Evolutionary conservation across 1,140 invertebrate species (phyloP).

Genomic region (Spodoptera frugiperda): DNA sequence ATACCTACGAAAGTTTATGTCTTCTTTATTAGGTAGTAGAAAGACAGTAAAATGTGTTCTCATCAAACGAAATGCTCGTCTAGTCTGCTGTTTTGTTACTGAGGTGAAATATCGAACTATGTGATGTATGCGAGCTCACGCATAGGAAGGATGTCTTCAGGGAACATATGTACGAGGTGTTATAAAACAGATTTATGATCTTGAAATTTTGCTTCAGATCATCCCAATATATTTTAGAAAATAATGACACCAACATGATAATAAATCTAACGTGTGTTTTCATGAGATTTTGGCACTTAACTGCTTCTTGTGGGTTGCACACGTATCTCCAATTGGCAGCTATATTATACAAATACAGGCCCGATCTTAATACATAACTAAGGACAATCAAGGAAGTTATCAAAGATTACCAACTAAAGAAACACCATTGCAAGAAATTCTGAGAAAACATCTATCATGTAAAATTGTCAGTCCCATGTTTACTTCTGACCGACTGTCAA

Average conservation of each 20-base stretch:
- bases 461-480: constrained; percentile 52
- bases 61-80: constrained; percentile 62
- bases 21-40: constrained; percentile 71
- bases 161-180: not conserved
- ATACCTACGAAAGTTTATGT: constrained; percentile 61
- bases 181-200: not conserved
- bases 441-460: constrained; percentile 15
- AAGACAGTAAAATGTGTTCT: constrained; percentile 70
- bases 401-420: not conserved
- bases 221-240: not conserved
- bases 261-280: too few relatives aligned
- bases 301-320: not conserved
- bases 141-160: not conserved
- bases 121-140: constrained; percentile 18
- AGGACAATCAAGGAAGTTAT: not conserved
- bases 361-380: not conserved
- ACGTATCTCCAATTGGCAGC: not conserved
- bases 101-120: constrained; percentile 18
- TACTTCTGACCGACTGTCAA: constrained; percentile 46
- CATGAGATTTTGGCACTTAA: too few relatives aligned
- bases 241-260: too few relatives aligned
- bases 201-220: not conserved
- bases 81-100: constrained; percentile 48
- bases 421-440: not conserved
- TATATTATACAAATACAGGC: not conserved